A percentile compares a stretch with the other conserved stretches of the same genome.
Evolutionary conservation across 1,140 invertebrate genomes (phyloP).

Genomic region (Brevipalpus yothersi): DNA sequence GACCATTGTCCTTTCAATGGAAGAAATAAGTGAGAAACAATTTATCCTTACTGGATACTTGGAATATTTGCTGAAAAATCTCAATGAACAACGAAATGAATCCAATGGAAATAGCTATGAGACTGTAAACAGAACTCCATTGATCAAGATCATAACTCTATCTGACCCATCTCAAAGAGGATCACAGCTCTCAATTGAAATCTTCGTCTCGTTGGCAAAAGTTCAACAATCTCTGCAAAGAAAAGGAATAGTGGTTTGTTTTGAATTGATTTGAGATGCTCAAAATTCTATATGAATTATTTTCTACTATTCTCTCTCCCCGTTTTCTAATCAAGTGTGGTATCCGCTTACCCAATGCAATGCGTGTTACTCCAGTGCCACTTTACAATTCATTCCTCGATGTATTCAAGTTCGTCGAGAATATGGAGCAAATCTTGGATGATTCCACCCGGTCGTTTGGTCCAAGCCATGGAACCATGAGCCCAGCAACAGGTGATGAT

Average conservation of each 20-base stretch:
- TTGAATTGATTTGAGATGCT: too few relatives aligned
- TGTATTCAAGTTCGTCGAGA: slow-evolving; percentile 20
- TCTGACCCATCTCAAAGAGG: slow-evolving; percentile 26
- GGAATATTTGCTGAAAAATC: slow-evolving; percentile 23
- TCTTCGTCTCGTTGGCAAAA: slow-evolving; percentile 19
- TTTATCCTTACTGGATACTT: slow-evolving; percentile 30
- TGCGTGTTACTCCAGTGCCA: slow-evolving; percentile 27
- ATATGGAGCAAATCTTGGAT: slow-evolving; percentile 12
- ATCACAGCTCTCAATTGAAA: slow-evolving; percentile 27
- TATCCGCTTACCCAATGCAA: slow-evolving; percentile 25
- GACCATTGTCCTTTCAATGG: too few relatives aligned
- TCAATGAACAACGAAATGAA: slow-evolving; percentile 2
- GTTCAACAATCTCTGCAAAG: slow-evolving; percentile 25
- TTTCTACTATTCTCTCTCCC: not conserved
- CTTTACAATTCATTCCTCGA: slow-evolving; percentile 31
- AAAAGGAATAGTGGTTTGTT: slow-evolving; percentile 28
- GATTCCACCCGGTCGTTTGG: too few relatives aligned
- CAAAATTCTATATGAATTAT: too few relatives aligned
- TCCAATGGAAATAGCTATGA: too few relatives aligned
- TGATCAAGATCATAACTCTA: slow-evolving; percentile 27
- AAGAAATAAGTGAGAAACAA: slow-evolving; percentile 25
- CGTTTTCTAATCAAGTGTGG: slow-evolving; percentile 23
- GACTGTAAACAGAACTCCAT: not conserved
- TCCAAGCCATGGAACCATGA: too few relatives aligned
- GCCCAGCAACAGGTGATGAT: too few relatives aligned